Conservation (phyloP, 2,888 invertebrate genomes). For the Dryadula phaetusa region DNA sequence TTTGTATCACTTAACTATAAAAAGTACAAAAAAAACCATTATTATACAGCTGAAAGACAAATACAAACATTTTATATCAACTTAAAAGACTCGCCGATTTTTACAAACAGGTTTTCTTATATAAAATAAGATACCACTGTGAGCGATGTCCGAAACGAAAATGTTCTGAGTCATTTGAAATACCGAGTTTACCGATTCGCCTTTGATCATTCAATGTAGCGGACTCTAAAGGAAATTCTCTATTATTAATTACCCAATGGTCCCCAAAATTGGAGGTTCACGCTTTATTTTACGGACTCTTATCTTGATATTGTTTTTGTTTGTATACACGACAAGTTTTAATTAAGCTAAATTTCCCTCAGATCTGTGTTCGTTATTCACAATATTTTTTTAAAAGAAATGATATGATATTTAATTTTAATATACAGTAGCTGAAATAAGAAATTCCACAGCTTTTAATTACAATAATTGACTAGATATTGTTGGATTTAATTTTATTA, state of each 20-base stretch:
- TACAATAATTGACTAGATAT: too few species aligned
- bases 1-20: neutral
- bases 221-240: conserved; percentile 19
- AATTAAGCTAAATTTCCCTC: neutral
- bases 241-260: conserved; percentile 28
- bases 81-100: neutral
- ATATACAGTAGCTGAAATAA: neutral
- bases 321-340: conserved; percentile 12
- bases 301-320: conserved; percentile 11
- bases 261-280: conserved; percentile 22
- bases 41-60: neutral
- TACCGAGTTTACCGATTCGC: conserved; percentile 12
- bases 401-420: neutral
- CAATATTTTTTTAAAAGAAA: neutral
- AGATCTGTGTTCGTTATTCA: neutral
- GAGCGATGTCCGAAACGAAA: conserved; percentile 11
- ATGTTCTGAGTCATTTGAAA: conserved; percentile 13
- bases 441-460: neutral
- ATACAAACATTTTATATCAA: neutral
- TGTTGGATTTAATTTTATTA: too few species aligned
- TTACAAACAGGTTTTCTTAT: conserved; percentile 9
- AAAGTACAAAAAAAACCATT: neutral
- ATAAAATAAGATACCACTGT: conserved; percentile 6
- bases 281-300: conserved; percentile 15
- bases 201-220: conserved; percentile 27